phyloP scores from a whole-genome alignment of 2,797 vertebrate species.

The Danio aesculapii region DNA sequence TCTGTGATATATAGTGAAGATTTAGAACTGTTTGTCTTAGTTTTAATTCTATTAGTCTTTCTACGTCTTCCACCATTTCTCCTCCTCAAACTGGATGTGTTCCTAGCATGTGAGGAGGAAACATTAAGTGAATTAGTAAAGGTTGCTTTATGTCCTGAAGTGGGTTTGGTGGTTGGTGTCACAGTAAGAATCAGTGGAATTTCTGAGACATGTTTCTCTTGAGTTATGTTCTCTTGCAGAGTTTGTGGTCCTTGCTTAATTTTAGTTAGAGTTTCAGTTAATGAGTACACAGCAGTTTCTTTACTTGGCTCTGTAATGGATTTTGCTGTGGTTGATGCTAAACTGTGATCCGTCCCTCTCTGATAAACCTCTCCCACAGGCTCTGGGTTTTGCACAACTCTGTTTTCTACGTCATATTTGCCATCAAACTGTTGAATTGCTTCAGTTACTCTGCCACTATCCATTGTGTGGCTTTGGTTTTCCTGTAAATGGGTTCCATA shows the following conservation, averaged over 20 bases:
- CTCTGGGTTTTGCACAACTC: constrained; percentile 51
- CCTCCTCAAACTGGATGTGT: constrained; percentile 68
- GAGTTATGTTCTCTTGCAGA: constrained; percentile 46
- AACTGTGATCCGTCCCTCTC: constrained; percentile 52
- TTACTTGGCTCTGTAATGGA: constrained; percentile 38
- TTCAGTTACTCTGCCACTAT: constrained; percentile 64
- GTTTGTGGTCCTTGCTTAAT: constrained; percentile 16
- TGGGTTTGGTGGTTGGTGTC: constrained; percentile 36
- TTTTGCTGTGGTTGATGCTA: constrained; percentile 50
- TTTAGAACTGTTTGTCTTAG: constrained; percentile 69
- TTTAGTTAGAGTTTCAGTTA: constrained; percentile 43
- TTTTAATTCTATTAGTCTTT: constrained; percentile 79
- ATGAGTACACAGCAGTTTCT: constrained; percentile 58
- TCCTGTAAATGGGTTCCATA: constrained; percentile 56
- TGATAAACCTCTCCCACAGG: constrained; percentile 53
- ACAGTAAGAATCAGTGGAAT: constrained; percentile 47
- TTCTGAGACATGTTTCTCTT: constrained; percentile 46
- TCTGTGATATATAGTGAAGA: constrained; percentile 40
- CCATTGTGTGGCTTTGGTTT: constrained; percentile 61
- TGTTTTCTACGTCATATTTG: not conserved
- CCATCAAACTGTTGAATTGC: constrained; percentile 47
- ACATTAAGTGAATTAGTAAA: constrained; percentile 34
- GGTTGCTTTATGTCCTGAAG: constrained; percentile 29
- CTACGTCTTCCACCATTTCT: constrained; percentile 76
- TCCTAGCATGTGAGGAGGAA: constrained; percentile 40